phyloP scores from a whole-genome alignment of 2,113 vertebrate genomes.

The Caloenas nicobarica region DNA sequence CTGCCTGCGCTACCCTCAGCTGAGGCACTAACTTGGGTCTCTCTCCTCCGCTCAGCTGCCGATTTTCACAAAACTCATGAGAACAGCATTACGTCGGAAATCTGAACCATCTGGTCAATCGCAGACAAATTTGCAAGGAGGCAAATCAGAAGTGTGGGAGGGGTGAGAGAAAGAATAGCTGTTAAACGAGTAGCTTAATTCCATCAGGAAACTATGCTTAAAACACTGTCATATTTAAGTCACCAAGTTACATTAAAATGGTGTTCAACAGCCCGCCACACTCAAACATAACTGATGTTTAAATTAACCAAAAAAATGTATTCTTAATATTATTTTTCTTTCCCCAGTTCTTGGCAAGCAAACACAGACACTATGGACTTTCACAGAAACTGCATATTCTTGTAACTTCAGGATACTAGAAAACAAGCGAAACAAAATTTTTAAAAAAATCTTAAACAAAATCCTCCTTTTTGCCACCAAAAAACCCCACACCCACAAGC shows the following conservation, averaged over 20 bases:
- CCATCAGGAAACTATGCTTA: background rate
- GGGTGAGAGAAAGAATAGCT: background rate
- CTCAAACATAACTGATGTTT: background rate
- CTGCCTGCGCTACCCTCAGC: background rate
- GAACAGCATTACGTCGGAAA: conserved; percentile 3
- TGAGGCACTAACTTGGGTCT: background rate
- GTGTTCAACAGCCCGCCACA: background rate
- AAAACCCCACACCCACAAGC: background rate
- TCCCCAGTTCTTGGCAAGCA: background rate
- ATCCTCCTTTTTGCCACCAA: background rate
- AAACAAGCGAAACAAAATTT: background rate
- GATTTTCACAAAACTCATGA: background rate
- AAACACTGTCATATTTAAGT: background rate
- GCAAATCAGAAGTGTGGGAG: conserved; percentile 22
- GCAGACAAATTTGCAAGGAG: background rate
- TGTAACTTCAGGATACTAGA: rapidly evolving
- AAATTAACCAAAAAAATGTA: background rate
- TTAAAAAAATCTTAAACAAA: background rate
- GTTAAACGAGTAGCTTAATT: background rate
- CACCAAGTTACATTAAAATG: background rate
- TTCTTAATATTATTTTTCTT: background rate
- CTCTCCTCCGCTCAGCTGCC: background rate
- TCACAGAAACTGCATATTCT: background rate
- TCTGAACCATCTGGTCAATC: background rate
- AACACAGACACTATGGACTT: background rate